phyloP scores from a whole-genome alignment of 2,888 invertebrate species.

The Dendrolimus pini region DNA sequence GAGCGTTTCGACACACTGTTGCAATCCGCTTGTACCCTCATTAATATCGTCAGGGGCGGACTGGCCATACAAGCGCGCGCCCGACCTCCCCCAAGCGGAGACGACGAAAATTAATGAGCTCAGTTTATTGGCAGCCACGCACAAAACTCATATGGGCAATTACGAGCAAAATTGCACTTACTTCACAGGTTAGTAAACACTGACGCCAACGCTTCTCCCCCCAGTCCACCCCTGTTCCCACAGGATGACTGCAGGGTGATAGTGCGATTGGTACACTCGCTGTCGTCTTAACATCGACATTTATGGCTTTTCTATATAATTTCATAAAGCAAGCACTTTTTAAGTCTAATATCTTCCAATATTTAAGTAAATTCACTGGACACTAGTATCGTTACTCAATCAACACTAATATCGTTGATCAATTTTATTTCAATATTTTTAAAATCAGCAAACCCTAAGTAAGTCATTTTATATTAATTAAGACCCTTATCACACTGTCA shows the following conservation, averaged over 20 bases:
- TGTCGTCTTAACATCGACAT: conserved; percentile 43
- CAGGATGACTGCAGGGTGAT: conserved; percentile 75
- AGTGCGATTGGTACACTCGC: conserved; percentile 56
- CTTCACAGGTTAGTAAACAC: conserved; percentile 76
- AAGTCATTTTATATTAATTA: too few species aligned
- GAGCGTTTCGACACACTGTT: conserved; percentile 68
- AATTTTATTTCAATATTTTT: too few species aligned
- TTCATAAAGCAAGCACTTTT: not conserved
- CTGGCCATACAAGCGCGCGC: conserved; percentile 77
- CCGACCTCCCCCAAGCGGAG: conserved; percentile 74
- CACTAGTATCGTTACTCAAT: too few species aligned
- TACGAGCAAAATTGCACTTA: conserved; percentile 77
- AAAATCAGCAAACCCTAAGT: too few species aligned
- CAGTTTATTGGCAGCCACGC: conserved; percentile 77
- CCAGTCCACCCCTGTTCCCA: conserved; percentile 75
- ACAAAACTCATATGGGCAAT: conserved; percentile 77
- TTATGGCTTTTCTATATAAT: conserved; percentile 2
- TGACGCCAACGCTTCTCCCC: conserved; percentile 69
- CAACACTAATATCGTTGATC: too few species aligned
- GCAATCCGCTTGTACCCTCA: conserved; percentile 76
- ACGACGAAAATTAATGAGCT: conserved; percentile 77
- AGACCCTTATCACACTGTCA: too few species aligned
- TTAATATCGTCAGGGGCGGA: conserved; percentile 78
- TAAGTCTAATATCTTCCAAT: too few species aligned
- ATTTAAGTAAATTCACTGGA: too few species aligned